A percentile compares a stretch with the other conserved stretches of the same genome.
Evolutionary conservation across 2,113 vertebrate genomes (phyloP).

Genomic region (Antigone vipio): DNA sequence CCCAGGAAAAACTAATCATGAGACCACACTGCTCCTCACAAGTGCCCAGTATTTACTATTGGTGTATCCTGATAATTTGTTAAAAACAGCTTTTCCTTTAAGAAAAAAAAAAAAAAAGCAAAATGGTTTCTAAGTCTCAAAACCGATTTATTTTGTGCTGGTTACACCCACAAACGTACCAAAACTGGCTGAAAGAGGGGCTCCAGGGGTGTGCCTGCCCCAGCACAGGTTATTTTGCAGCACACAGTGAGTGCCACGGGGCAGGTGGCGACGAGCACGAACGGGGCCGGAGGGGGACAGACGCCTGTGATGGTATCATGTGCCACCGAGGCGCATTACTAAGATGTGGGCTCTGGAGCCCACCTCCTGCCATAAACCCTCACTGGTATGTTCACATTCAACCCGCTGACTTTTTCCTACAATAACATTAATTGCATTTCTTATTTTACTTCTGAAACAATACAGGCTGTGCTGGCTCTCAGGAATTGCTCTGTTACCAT

Average conservation of each 20-base stretch:
- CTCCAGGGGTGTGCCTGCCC: not conserved
- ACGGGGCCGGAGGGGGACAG: accelerated
- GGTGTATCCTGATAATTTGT: not conserved
- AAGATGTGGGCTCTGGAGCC: not conserved
- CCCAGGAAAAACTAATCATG: not conserved
- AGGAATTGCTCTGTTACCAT: not conserved
- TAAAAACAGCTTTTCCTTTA: not conserved
- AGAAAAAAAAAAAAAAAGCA: not conserved
- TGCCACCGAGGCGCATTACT: not conserved
- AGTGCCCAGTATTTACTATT: not conserved
- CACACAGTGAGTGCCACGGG: not conserved
- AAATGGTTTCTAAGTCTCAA: not conserved
- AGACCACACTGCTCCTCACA: not conserved
- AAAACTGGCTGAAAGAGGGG: not conserved
- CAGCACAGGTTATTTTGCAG: not conserved
- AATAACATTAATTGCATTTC: not conserved
- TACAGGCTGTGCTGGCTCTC: not conserved
- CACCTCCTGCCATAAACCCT: not conserved
- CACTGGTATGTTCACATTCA: not conserved
- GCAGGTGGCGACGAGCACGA: accelerated
- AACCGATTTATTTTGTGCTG: not conserved
- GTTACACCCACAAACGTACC: not conserved
- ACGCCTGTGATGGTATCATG: accelerated
- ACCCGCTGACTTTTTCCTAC: not conserved
- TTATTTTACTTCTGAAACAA: not conserved